Conservation (phyloP, 1,140 invertebrate genomes). For the Zophobas atratus region DNA sequence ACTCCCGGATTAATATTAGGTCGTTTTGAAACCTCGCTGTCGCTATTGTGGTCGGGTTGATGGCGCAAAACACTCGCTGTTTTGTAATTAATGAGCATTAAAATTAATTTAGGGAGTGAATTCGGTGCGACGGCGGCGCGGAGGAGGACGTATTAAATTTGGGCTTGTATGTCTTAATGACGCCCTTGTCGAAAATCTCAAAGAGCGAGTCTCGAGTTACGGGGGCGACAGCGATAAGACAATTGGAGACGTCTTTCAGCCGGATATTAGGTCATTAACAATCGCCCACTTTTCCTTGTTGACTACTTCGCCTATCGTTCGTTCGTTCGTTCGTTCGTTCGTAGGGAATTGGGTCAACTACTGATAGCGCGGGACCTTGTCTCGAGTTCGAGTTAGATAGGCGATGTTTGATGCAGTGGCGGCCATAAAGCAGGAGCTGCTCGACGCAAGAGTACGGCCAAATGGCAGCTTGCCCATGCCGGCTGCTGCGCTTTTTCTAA, state of each 20-base stretch:
- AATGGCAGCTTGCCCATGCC: conserved; percentile 55
- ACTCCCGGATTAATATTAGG: neutral
- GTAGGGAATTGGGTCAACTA: conserved; percentile 42
- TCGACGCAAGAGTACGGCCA: conserved; percentile 50
- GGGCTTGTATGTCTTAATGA: conserved; percentile 50
- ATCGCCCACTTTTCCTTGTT: conserved; percentile 33
- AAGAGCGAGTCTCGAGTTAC: conserved; percentile 44
- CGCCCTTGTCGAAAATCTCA: conserved; percentile 52
- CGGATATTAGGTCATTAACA: conserved; percentile 55
- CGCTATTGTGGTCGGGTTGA: conserved; percentile 34
- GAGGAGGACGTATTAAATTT: conserved; percentile 27
- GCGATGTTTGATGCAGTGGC: conserved; percentile 42
- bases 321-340: neutral
- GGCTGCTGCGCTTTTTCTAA: conserved; percentile 45
- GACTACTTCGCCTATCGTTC: conserved; percentile 20
- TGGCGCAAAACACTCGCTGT: conserved; percentile 35
- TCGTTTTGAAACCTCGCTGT: conserved; percentile 19
- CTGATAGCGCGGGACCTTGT: conserved; percentile 30
- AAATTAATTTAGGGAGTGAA: conserved; percentile 46
- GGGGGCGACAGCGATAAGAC: conserved; percentile 48
- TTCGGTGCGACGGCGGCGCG: neutral
- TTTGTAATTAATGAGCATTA: conserved; percentile 47
- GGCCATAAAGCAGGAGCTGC: conserved; percentile 35
- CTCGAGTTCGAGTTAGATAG: conserved; percentile 21
- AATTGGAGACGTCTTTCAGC: conserved; percentile 50